Evolutionary conservation across 2,113 vertebrate genomes (phyloP).

Genomic region (Lepisosteus osseus): DNA sequence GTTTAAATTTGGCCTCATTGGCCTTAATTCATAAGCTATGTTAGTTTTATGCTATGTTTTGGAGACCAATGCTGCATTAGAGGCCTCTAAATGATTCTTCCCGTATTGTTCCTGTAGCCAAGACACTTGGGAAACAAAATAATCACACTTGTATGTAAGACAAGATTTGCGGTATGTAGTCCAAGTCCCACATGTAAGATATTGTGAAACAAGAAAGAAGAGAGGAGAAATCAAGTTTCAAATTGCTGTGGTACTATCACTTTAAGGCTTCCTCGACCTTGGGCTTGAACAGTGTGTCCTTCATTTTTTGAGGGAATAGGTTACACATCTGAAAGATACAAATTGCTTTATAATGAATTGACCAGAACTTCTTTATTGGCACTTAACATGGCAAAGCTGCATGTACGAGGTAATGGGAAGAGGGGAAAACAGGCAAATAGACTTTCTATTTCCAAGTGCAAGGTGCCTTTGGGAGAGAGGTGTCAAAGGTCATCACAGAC

Average conservation of each 20-base stretch:
- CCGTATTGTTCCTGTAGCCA: too few species aligned
- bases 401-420: constrained; percentile 17
- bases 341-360: constrained; percentile 43
- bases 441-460: not conserved
- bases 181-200: too few species aligned
- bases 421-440: not conserved
- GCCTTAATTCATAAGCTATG: too few species aligned
- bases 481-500: constrained; percentile 4
- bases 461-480: not conserved
- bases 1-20: too few species aligned
- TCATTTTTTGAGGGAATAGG: constrained; percentile 29
- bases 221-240: too few species aligned
- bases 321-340: constrained; percentile 27
- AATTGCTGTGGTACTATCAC: constrained; percentile 28
- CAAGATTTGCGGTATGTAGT: too few species aligned
- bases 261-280: constrained; percentile 31
- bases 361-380: constrained; percentile 41
- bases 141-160: too few species aligned
- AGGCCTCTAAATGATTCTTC: too few species aligned
- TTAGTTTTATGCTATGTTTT: too few species aligned
- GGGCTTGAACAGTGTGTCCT: constrained; percentile 38
- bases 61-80: too few species aligned
- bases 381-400: constrained; percentile 18
- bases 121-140: too few species aligned
- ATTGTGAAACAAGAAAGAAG: too few species aligned